phyloP scores from a whole-genome alignment of 2,797 vertebrate genomes.

The Leuciscus waleckii region DNA sequence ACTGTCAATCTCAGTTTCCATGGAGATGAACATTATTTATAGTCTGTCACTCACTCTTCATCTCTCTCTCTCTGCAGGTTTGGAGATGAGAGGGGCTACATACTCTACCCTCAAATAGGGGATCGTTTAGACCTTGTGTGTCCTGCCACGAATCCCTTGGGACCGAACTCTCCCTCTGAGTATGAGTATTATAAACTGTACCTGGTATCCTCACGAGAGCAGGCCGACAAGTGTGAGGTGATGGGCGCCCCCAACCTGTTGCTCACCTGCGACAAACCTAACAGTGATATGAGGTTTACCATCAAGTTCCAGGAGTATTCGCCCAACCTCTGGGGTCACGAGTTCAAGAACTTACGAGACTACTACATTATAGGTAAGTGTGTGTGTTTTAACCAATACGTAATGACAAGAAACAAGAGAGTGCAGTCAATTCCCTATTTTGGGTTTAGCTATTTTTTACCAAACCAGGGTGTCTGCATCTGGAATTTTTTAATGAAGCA shows the following conservation, averaged over 20 bases:
- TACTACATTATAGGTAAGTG: constrained; percentile 92
- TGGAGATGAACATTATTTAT: constrained; percentile 51
- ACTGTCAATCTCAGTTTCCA: constrained; percentile 62
- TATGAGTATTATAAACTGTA: constrained; percentile 94
- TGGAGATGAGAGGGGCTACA: constrained; percentile 57
- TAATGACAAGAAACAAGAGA: not conserved
- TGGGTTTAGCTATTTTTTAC: not conserved
- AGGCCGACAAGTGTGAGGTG: constrained; percentile 88
- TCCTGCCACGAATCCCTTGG: constrained; percentile 79
- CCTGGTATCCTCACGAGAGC: constrained; percentile 85
- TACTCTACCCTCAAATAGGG: constrained; percentile 91
- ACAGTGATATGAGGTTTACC: constrained; percentile 90
- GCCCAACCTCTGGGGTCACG: constrained; percentile 93
- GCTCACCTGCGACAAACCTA: constrained; percentile 91
- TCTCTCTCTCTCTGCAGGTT: constrained; percentile 47
- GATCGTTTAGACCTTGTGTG: constrained; percentile 93
- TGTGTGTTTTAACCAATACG: not conserved
- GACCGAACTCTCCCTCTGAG: constrained; percentile 79
- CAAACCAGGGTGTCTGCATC: not conserved
- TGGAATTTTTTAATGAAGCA: not conserved
- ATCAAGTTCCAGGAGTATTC: constrained; percentile 97
- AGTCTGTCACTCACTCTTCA: constrained; percentile 6
- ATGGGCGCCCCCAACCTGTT: constrained; percentile 85
- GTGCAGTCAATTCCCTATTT: not conserved
- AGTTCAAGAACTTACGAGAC: constrained; percentile 90